Base-by-base conservation (phyloP, 2,797 vertebrate species). In the Characodon lateralis region DNA sequence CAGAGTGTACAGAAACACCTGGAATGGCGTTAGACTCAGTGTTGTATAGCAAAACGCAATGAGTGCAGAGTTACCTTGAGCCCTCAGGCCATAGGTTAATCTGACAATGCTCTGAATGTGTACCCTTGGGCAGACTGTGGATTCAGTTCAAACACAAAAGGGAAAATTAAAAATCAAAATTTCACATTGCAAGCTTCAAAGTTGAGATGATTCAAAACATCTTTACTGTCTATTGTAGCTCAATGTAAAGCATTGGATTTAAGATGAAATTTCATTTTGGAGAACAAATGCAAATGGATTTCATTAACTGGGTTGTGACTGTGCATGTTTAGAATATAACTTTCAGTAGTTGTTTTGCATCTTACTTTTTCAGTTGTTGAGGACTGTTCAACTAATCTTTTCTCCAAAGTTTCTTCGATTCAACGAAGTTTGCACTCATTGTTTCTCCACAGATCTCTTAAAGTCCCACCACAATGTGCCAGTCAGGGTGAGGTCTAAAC, bases 31-130 rank as follows among this genome's bases (percentile, higher is more conserved):
- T 73, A 82, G 72, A 78, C 71, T 28, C 71, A 48, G 28, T 4
- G 53, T 91, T 78, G 84, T 78, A 70, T 69, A 81, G 81, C 79
- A 82, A 48, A 78, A 79, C 22, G 5, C 56, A 48, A n/a, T 46
- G 41, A 46, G 59, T 12, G 28, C 28, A 31, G 5, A 31, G 59
- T 61, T 61, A 61, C 59, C 59, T 31, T 28, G 6, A 61, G 28
- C 14, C 59, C 59, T 61, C 59, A 61, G 28, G 28, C 28, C 58
- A 61, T 26, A 61, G 24, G 58, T 63, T 20, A 35, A 63, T 31
- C 6, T 63, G 59, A 2, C 14, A 61, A 14, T 61, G 14, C 26
- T 18, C 59, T 61, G 26, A 28, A 35, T 63, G 59, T 63, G 28
- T 14, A 3, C 31, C 28, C 59, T 18, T 35, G 31, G 28, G 31